Evolutionary conservation across 2,888 invertebrate genomes (phyloP).

Genomic region (Leptogaster cylindrica): DNA sequence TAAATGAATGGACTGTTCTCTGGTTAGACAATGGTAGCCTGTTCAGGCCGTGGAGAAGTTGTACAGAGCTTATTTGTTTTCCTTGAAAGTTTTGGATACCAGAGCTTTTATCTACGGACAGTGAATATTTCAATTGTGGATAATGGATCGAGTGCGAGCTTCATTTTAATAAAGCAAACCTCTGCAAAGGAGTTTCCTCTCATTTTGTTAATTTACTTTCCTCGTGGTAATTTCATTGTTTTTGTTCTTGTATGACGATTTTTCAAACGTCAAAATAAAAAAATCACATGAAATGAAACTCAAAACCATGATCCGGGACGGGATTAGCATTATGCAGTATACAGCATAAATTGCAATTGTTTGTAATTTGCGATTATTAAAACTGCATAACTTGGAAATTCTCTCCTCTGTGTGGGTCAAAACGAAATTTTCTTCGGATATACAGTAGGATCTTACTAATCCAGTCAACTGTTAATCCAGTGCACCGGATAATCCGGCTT

Average conservation of each 20-base stretch:
- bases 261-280: no score
- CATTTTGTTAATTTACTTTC: conserved; percentile 42
- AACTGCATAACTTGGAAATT: no score
- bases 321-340: no score
- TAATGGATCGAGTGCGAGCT: conserved; percentile 42
- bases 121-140: conserved; percentile 44
- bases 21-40: conserved; percentile 32
- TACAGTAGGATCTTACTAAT: no score
- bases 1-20: conserved; percentile 43
- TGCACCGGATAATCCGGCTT: no score
- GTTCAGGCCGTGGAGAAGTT: conserved; percentile 11
- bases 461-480: no score
- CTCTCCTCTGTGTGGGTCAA: no score
- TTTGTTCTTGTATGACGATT: conserved; percentile 26
- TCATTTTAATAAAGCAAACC: conserved; percentile 43
- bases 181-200: conserved; percentile 9
- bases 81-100: conserved; percentile 31
- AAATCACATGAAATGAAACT: no score
- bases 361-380: no score
- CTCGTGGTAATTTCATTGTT: conserved; percentile 40
- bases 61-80: conserved; percentile 42
- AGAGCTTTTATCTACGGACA: conserved; percentile 33
- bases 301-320: no score
- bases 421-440: no score
- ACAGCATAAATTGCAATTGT: no score